Evolutionary conservation across 2,888 invertebrate species (phyloP).

Genomic region (Enchytraeus crypticus): DNA sequence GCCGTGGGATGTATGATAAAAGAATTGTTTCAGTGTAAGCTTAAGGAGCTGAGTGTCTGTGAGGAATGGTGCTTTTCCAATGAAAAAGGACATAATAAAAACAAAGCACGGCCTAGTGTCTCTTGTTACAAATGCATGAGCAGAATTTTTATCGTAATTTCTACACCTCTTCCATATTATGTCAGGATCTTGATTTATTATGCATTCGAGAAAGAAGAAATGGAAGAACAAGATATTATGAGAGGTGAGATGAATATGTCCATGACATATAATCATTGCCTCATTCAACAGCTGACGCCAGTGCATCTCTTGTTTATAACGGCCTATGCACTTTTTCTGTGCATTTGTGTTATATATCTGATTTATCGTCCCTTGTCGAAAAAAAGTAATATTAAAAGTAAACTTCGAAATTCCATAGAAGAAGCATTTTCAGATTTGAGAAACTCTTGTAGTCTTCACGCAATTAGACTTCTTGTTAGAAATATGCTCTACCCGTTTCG

Average conservation of each 20-base stretch:
- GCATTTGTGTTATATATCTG: too few species aligned
- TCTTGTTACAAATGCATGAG: constrained; percentile 29
- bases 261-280: constrained; percentile 22
- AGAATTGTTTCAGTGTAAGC: constrained; percentile 23
- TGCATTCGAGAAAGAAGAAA: constrained; percentile 37
- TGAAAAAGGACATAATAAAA: too few species aligned
- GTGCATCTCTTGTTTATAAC: constrained; percentile 37
- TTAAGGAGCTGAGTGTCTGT: constrained; percentile 18
- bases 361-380: constrained; percentile 31
- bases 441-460: constrained; percentile 33
- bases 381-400: too few species aligned
- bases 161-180: constrained; percentile 41
- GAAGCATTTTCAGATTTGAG: constrained; percentile 38
- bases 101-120: constrained; percentile 30
- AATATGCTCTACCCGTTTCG: constrained; percentile 38
- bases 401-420: constrained; percentile 34
- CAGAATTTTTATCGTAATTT: constrained; percentile 30
- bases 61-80: constrained; percentile 26
- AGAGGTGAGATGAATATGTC: constrained; percentile 26
- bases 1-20: constrained; percentile 15
- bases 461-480: constrained; percentile 34
- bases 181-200: constrained; percentile 37
- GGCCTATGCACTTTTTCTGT: constrained; percentile 36
- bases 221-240: constrained; percentile 25
- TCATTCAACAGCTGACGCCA: constrained; percentile 31